Conservation (phyloP, 2,888 invertebrate genomes). For the Nephrotoma flavescens region DNA sequence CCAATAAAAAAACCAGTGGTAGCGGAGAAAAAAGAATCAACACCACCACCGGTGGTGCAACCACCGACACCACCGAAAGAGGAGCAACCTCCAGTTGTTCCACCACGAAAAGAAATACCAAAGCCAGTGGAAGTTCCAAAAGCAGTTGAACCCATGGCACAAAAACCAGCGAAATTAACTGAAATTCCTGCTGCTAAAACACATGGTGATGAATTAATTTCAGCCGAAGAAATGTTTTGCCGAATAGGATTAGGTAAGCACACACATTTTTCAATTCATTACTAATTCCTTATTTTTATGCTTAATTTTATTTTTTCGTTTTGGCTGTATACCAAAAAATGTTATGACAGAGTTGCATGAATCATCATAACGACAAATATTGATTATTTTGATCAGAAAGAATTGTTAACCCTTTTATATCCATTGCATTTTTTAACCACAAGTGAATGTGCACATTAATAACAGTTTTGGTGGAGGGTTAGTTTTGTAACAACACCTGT, state of each 20-base stretch:
- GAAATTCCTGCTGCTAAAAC: slow-evolving; percentile 10
- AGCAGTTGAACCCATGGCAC: slow-evolving; percentile 6
- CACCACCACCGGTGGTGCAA: background rate
- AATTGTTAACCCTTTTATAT: background rate
- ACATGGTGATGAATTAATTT: slow-evolving; percentile 22
- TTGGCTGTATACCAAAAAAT: background rate
- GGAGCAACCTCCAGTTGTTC: slow-evolving; percentile 8
- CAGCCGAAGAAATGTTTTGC: slow-evolving; percentile 47
- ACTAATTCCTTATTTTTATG: background rate
- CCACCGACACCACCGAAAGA: background rate
- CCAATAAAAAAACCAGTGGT: background rate
- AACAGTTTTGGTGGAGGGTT: background rate
- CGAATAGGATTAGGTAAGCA: slow-evolving; percentile 49
- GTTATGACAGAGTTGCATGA: background rate
- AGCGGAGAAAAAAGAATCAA: background rate
- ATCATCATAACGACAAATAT: background rate
- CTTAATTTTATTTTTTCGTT: background rate
- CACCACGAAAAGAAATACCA: slow-evolving; percentile 10
- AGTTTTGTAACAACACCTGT: background rate
- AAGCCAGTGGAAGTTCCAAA: slow-evolving; percentile 9
- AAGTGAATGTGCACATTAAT: background rate
- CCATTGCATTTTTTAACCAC: background rate
- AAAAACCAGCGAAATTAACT: slow-evolving; percentile 12
- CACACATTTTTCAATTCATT: slow-evolving; percentile 3
- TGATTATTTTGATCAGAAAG: background rate